These are phyloP conservation scores for Atrichornis clamosus DNA, from an alignment of 2,113 vertebrate species.

Conservation along the genomic window DNA sequence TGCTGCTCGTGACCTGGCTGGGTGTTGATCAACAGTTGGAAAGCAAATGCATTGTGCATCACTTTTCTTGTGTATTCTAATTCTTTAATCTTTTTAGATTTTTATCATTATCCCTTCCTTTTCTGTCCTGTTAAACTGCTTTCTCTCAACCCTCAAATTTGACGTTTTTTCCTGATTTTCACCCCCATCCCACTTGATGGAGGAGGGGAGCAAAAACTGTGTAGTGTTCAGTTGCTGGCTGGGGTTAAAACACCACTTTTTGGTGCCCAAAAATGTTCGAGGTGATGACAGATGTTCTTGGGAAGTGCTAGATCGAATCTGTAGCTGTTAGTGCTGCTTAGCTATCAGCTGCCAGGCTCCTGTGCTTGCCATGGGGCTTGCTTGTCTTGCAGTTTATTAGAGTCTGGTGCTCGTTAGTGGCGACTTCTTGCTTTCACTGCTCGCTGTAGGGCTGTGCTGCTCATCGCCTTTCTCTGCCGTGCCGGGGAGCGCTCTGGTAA, in stretches of 20 bases:
- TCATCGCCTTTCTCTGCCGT: neutral
- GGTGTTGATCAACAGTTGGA: neutral
- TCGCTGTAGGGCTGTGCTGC: neutral
- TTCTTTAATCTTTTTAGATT: neutral
- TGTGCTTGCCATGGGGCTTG: neutral
- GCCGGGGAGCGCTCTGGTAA: neutral
- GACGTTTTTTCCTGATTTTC: neutral
- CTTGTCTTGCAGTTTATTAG: neutral
- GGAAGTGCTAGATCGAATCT: neutral
- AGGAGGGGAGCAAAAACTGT: neutral
- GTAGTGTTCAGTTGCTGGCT: neutral
- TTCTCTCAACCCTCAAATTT: neutral
- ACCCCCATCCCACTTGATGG: too few relatives aligned
- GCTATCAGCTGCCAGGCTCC: neutral
- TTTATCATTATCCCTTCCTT: neutral
- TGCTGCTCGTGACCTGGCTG: neutral
- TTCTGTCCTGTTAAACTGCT: neutral
- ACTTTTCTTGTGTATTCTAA: neutral
- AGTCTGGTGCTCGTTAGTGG: accelerated
- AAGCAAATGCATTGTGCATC: neutral
- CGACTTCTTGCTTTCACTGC: neutral
- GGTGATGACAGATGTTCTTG: neutral
- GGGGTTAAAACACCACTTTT: accelerated
- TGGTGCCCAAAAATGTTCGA: neutral
- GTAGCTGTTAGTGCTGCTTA: neutral